phyloP scores from a whole-genome alignment of 2,797 vertebrate genomes.

The Novumbra hubbsi region DNA sequence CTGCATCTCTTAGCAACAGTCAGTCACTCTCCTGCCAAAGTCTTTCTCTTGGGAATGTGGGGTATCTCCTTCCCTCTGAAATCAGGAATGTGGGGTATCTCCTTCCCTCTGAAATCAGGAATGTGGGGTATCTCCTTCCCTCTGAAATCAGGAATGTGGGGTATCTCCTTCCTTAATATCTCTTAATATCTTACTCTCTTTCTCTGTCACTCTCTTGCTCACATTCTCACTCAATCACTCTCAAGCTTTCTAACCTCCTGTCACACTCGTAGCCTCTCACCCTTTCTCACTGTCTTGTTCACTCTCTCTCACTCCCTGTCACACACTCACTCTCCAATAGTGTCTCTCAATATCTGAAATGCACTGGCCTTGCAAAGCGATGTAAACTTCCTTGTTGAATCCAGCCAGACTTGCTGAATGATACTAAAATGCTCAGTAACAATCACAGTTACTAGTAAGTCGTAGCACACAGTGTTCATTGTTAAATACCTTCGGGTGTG shows the following conservation, averaged over 20 bases:
- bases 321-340: too few relatives aligned
- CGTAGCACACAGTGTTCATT: too few relatives aligned
- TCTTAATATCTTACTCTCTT: background rate
- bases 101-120: background rate
- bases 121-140: background rate
- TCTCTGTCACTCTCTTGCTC: background rate
- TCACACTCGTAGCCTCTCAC: too few relatives aligned
- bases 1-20: background rate
- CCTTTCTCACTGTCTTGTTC: too few relatives aligned
- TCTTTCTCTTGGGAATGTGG: background rate
- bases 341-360: too few relatives aligned
- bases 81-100: background rate
- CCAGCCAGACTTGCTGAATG: too few relatives aligned
- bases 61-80: background rate
- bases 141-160: background rate
- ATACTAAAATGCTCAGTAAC: too few relatives aligned
- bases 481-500: too few relatives aligned
- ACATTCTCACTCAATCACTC: background rate
- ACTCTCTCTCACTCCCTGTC: background rate
- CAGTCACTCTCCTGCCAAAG: background rate
- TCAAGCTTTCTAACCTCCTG: too few relatives aligned
- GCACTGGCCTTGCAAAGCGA: too few relatives aligned
- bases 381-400: too few relatives aligned
- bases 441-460: too few relatives aligned
- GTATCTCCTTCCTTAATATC: background rate